A percentile compares a stretch with the other conserved stretches of the same genome.
phyloP scores from a whole-genome alignment of 2,888 invertebrate genomes.

The Schizaphis graminum region DNA sequence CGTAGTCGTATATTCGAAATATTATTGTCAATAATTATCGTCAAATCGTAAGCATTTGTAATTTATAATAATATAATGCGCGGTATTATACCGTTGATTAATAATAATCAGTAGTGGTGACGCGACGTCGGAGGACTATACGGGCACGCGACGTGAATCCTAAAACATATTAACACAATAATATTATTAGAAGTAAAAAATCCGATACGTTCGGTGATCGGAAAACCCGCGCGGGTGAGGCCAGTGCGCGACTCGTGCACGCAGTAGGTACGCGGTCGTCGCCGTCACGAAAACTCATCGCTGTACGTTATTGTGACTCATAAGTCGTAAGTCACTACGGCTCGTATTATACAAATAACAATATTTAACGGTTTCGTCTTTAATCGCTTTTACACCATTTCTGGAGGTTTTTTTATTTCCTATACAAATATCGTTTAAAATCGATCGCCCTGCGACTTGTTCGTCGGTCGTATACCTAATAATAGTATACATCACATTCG shows the following conservation, averaged over 20 bases:
- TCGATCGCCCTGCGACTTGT: neutral
- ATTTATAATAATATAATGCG: neutral
- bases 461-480: neutral
- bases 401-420: neutral
- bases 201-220: neutral
- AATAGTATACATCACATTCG: neutral
- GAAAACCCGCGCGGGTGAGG: constrained; percentile 9
- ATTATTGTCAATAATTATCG: neutral
- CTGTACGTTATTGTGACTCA: neutral
- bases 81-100: constrained; percentile 10
- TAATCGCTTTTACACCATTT: neutral
- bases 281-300: neutral
- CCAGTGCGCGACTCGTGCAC: neutral
- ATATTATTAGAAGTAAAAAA: neutral
- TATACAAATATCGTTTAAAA: neutral
- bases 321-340: neutral
- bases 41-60: neutral
- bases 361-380: neutral
- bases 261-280: neutral
- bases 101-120: neutral
- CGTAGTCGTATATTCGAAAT: neutral
- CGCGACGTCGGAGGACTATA: neutral
- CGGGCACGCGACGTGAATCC: constrained; percentile 41
- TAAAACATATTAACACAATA: neutral
- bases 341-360: neutral